phyloP scores from a whole-genome alignment of 92 coral and sea anemone species.

The Bergia sp. region DNA sequence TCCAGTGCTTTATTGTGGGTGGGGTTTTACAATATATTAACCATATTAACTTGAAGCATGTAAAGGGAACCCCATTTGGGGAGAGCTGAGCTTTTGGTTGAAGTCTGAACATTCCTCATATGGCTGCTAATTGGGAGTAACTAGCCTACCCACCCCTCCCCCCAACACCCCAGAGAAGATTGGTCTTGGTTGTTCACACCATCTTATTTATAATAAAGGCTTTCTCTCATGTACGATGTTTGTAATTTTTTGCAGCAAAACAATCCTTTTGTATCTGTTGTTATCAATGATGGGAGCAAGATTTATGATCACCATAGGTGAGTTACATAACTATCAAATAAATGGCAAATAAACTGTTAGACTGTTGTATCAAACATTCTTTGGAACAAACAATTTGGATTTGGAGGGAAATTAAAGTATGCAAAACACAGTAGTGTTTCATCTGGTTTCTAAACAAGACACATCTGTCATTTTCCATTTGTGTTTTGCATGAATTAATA shows the following conservation, averaged over 20 bases:
- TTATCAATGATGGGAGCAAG: slow-evolving; percentile 91
- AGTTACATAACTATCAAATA: neutral
- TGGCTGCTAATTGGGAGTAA: neutral
- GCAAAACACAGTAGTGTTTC: too few species aligned
- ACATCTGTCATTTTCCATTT: too few species aligned
- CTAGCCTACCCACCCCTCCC: neutral
- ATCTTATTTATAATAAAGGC: neutral
- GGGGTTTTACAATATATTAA: too few species aligned
- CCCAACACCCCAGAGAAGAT: neutral
- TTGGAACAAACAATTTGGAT: too few species aligned
- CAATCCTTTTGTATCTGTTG: slow-evolving; percentile 93
- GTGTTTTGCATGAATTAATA: too few species aligned
- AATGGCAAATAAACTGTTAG: too few species aligned
- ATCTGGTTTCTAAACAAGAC: too few species aligned
- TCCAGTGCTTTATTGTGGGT: too few species aligned
- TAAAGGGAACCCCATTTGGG: neutral
- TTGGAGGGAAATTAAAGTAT: too few species aligned
- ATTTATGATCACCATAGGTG: slow-evolving; percentile 91
- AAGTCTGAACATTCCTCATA: too few species aligned
- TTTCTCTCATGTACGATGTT: neutral
- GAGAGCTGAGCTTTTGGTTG: too few species aligned
- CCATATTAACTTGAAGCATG: neutral
- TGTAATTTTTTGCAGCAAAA: slow-evolving; percentile 70
- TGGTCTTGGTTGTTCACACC: neutral
- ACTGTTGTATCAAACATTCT: too few species aligned